Base-by-base conservation (phyloP, 1,140 invertebrate genomes). In the Polyergus mexicanus region DNA sequence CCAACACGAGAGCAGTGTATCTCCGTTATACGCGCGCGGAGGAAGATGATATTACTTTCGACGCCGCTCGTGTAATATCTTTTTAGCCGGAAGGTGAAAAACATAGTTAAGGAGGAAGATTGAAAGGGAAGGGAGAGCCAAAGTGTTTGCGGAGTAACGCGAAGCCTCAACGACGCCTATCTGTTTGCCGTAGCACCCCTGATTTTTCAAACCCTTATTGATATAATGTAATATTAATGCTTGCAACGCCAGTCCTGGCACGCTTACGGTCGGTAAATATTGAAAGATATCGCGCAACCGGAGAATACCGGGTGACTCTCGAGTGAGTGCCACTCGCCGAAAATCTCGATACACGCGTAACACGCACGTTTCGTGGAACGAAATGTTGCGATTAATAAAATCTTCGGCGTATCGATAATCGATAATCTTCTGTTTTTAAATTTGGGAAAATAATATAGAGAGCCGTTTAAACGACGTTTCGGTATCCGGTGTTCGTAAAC, bases 181-280 rank as follows among this genome's bases (percentile, higher is more conserved):
- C 86, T 81, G 88, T 92, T 90, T 90, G 86, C 89, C 68, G 44
- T 84, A 74, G 71, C 91, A 90, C 89, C 92, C 89, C 92, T 91
- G 92, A 94, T 94, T 94, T 95, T 95, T 94, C 94, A 94, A 94
- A 91, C 90, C 91, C 88, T 92, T 94, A 93, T 92, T 93, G 94
- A 94, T 94, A 94, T 95, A 92, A 94, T 95, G 93, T 93, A 95
- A 94, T 95, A 95, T 95, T 95, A 95, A 95, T 95, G 94, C 94
- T 93, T 75, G 92, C 91, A 93, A 93, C 92, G 92, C 87, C 84
- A 87, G 89, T 87, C 90, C 86, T 85, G 92, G 93, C 94, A 95
- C 94, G 94, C 94, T 88, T 90, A 84, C 86, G 83, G 89, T 92
- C 87, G 92, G 94, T 92, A 94, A 94, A 95, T 94, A 95, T 94